A percentile compares a stretch with the other conserved stretches of the same genome.
phyloP scores from a whole-genome alignment of 2,888 invertebrate species.

The Phyllotreta striolata region DNA sequence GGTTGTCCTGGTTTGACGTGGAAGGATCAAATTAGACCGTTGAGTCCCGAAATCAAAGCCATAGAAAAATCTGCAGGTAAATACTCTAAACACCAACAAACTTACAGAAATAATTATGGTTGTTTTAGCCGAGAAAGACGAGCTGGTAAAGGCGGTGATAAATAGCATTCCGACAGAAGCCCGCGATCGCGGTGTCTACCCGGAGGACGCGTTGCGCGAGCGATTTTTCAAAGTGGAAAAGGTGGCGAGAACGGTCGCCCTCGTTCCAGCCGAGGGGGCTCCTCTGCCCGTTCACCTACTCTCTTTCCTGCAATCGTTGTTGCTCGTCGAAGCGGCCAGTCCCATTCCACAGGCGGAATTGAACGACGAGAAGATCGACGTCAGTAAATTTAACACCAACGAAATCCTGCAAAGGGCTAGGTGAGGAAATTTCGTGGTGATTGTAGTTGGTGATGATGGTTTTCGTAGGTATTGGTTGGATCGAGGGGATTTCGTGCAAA shows the following conservation, averaged over 20 bases:
- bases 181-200: constrained; percentile 81
- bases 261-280: constrained; percentile 91
- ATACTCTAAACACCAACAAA: constrained; percentile 32
- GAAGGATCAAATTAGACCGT: constrained; percentile 68
- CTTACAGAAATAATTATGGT: background rate
- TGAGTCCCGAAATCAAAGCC: constrained; percentile 75
- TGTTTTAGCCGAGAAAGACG: constrained; percentile 72
- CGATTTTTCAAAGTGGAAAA: constrained; percentile 84
- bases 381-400: constrained; percentile 80
- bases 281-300: constrained; percentile 81
- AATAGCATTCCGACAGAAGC: constrained; percentile 81
- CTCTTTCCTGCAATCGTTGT: constrained; percentile 88
- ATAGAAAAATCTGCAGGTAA: constrained; percentile 79
- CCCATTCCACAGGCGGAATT: constrained; percentile 79
- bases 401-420: constrained; percentile 90
- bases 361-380: constrained; percentile 76
- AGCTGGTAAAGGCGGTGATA: constrained; percentile 80
- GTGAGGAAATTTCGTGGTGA: constrained; percentile 60
- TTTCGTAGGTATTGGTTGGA: constrained; percentile 82
- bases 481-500: constrained; percentile 84
- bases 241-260: constrained; percentile 82
- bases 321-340: constrained; percentile 74
- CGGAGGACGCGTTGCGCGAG: constrained; percentile 85
- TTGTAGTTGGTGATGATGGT: background rate
- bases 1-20: constrained; percentile 67